phyloP scores from a whole-genome alignment of 2,888 invertebrate genomes.

The Odontomyia ornata region DNA sequence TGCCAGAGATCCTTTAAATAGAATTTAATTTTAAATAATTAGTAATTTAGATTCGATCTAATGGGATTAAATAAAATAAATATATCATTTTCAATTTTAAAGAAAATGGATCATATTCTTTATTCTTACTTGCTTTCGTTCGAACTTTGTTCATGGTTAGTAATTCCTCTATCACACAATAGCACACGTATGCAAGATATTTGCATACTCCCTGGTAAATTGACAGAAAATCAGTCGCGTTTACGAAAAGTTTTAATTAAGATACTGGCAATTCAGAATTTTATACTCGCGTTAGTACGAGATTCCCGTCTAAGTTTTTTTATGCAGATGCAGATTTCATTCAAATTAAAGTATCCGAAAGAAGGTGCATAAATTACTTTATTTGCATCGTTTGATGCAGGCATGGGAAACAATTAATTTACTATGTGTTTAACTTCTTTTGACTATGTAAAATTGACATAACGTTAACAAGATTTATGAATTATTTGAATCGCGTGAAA shows the following conservation, averaged over 20 bases:
- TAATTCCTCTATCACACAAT: slow-evolving; percentile 2
- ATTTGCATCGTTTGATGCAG: too few species aligned
- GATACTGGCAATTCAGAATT: slow-evolving; percentile 9
- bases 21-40: background rate
- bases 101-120: background rate
- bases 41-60: background rate
- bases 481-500: too few species aligned
- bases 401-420: too few species aligned
- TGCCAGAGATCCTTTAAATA: slow-evolving; percentile 18
- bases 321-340: too few species aligned
- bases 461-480: too few species aligned
- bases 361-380: too few species aligned
- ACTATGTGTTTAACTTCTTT: too few species aligned
- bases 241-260: background rate
- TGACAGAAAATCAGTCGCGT: slow-evolving; percentile 4
- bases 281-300: too few species aligned
- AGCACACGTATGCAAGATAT: slow-evolving; percentile 9
- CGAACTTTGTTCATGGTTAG: slow-evolving; percentile 23
- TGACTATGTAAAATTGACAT: too few species aligned
- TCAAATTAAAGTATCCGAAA: too few species aligned
- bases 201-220: slow-evolving; percentile 22
- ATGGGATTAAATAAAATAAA: background rate
- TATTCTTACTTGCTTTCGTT: slow-evolving; percentile 33
- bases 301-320: too few species aligned
- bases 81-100: background rate